Evolutionary conservation across 2,888 invertebrate genomes (phyloP), one percentile per base, ranked within the genome.

Genomic region (Empis stercorea): DNA sequence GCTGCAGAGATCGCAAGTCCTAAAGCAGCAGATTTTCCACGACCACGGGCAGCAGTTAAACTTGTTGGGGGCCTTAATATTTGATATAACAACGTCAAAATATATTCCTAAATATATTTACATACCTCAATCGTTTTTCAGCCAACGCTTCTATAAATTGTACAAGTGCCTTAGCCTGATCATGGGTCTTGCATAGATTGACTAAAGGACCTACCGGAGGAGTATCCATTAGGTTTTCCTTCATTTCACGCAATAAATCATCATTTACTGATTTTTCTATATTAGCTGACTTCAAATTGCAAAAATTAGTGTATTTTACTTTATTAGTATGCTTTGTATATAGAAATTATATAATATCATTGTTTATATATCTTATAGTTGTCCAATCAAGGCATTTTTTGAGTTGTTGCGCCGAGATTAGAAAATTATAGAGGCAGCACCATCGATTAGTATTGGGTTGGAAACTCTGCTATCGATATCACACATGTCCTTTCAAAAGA

Each of bases 1-100:
- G 89, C 85, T 0, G 84, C 87, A 10, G 89, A 85, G 14, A 99
- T 83, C 0, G 96, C 82, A 16, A 99, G 73, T 1, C 97, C 97
- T 39, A 99, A 73, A 4, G 96, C 91, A 1, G 99, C 99, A 0
- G 97, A 99, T 73, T 99, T 99, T 54, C 99, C 99, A 47, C 99
- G 78, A 34, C 99, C 97, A 72, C 99, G 79, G 6, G 94, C 87
- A 15, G 99, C 97, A 0, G 97, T 99, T 50, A 99, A 71, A 2
- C 92, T 89, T 47, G 96, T 92, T 0, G 96, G 97, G 1, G 91
- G 87, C 52, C 87, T 80, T 51, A 36, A 49, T 17, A 27, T 27
- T 27, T 27, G 20, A 27, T 27, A 27, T n/a, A 13, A n/a, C 10
- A n/a, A 5, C 7, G 13, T n/a, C 5, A 34, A 5, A 7, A n/a